Evolutionary conservation across 1,140 invertebrate species (phyloP).

Genomic region (Eciton burchellii): DNA sequence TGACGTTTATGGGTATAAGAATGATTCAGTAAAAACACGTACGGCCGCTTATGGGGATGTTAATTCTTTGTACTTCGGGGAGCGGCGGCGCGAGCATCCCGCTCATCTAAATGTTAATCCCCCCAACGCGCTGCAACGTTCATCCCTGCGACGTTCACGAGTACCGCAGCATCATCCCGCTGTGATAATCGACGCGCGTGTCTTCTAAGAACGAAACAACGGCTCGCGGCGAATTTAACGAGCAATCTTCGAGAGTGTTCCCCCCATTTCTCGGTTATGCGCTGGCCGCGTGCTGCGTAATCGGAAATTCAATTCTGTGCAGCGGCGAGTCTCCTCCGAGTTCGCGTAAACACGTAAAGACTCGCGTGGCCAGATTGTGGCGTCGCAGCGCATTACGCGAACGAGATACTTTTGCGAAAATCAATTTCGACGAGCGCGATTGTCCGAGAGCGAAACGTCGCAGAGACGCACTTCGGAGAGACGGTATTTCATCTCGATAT

Average conservation of each 20-base stretch:
- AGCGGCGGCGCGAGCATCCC: slow-evolving; percentile 32
- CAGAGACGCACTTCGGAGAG: background rate
- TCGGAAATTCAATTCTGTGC: background rate
- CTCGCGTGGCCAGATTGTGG: background rate
- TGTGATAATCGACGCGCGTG: slow-evolving; percentile 41
- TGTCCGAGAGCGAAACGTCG: background rate
- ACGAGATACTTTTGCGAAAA: slow-evolving; percentile 4
- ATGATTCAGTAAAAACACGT: slow-evolving; percentile 54
- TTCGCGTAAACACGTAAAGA: background rate
- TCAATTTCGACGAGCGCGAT: background rate
- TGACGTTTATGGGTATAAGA: slow-evolving; percentile 54
- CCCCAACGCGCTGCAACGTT: slow-evolving; percentile 34
- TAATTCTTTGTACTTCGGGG: slow-evolving; percentile 48
- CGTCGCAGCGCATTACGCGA: background rate
- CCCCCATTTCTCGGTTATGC: background rate
- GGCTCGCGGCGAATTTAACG: slow-evolving; percentile 17
- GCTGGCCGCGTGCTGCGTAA: background rate
- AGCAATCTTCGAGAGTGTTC: slow-evolving; percentile 11
- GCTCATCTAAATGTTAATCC: slow-evolving; percentile 57
- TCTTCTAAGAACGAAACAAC: background rate
- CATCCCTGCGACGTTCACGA: slow-evolving; percentile 21
- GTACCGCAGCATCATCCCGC: slow-evolving; percentile 26
- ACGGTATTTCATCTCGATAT: background rate
- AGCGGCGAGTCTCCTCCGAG: background rate
- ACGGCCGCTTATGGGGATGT: slow-evolving; percentile 43